Conservation (phyloP, 2,797 vertebrate genomes). For the Cyprinella venusta region DNA sequence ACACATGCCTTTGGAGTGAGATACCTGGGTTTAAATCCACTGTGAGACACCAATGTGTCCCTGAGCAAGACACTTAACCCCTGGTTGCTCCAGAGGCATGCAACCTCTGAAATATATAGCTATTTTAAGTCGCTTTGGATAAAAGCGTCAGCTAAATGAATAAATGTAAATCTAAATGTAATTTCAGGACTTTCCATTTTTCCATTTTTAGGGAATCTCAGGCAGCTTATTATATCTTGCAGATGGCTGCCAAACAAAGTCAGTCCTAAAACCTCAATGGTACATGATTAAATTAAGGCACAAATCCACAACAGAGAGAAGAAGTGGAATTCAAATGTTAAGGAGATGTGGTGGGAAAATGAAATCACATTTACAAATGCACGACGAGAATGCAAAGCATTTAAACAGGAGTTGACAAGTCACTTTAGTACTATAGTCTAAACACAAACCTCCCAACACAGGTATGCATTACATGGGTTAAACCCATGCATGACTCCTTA, state of each 20-base stretch:
- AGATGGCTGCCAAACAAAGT: background rate
- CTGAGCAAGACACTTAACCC: no score
- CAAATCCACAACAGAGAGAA: slow-evolving; percentile 14
- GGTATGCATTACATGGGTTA: slow-evolving; percentile 22
- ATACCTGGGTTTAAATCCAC: no score
- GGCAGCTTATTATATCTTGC: background rate
- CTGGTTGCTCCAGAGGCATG: no score
- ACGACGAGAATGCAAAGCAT: slow-evolving; percentile 44
- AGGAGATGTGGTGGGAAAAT: slow-evolving; percentile 35
- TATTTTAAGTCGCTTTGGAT: no score
- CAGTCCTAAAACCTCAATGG: background rate
- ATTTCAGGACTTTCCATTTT: background rate
- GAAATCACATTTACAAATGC: slow-evolving; percentile 43
- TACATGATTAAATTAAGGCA: slow-evolving; percentile 13
- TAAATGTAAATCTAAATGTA: no score
- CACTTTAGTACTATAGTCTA: slow-evolving; percentile 6
- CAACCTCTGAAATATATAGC: no score
- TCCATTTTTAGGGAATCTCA: background rate
- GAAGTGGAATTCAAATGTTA: slow-evolving; percentile 28
- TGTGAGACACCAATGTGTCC: no score
- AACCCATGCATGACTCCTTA: background rate
- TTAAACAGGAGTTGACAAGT: slow-evolving; percentile 9
- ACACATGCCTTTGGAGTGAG: no score
- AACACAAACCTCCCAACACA: slow-evolving; percentile 20
- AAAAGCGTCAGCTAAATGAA: no score